Base-by-base conservation (phyloP, 53 echinoderm and acorn worm species). In the Echinometra lucunter region DNA sequence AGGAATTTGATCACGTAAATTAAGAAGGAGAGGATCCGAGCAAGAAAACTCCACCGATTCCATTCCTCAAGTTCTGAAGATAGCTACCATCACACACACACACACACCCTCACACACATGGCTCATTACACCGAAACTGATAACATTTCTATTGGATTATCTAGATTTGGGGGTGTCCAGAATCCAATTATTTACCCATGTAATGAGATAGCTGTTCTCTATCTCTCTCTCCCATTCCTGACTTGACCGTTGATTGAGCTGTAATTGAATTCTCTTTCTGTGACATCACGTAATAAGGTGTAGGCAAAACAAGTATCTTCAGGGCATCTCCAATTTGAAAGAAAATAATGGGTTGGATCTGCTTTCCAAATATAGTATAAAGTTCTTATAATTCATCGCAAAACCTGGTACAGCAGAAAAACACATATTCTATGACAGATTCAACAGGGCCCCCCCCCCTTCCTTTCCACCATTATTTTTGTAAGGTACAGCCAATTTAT, bases 131-230 rank as follows among this genome's bases (percentile, higher is more conserved):
- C 57, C 88, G 57, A 81, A 88, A 57, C 57, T 57, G 88, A 88
- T 88, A 57, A 88, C 53, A 88, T 88, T 88, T 91, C 42, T 37
- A 60, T 91, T 66, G 66, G 66, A 91, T 91, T 91, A 58, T 58
- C 57, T 18, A 17, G 91, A 63, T 91, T 63, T 37, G 66, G 27
- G 49, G 63, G 91, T 91, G 91, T 63, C 91, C 25, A 19, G 37
- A 91, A 91, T 91, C 90, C 37, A 91, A 63, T 91, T 91, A 91
- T 91, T 66, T 63, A 27, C 91, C 57, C 23, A 6, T n/a, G 40
- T 91, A 58, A 91, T 66, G 91, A 40, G 91, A 91, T 91, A 56
- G 38, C 30, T 34, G 88, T 88, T 18, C 35, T 53, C 57, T 56
- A 56, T 88, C 57, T 88, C 88, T 88, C 88, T 88, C 57, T 57